phyloP scores from a whole-genome alignment of 2,113 vertebrate genomes.

The Aplodontia rufa region DNA sequence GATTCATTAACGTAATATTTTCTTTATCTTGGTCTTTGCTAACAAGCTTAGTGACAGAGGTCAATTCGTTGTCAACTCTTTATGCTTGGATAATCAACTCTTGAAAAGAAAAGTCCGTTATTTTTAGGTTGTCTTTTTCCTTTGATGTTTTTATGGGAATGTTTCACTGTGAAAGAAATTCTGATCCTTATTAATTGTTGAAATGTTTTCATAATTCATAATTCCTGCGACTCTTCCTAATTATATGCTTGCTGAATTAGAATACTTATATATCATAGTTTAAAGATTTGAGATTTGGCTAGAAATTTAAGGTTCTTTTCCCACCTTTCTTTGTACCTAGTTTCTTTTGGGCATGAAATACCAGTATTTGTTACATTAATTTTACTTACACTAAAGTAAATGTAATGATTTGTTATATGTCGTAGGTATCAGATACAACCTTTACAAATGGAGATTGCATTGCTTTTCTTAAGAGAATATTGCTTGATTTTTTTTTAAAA shows the following conservation, averaged over 20 bases:
- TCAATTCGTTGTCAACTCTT: constrained; percentile 15
- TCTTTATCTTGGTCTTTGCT: constrained; percentile 34
- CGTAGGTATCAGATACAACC: background rate
- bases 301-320: constrained; percentile 42
- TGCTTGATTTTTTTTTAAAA: background rate
- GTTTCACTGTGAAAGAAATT: constrained; percentile 22
- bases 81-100: constrained; percentile 20
- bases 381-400: constrained; percentile 19
- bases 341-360: constrained; percentile 4
- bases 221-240: background rate
- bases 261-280: background rate
- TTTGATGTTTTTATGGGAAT: constrained; percentile 35
- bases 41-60: background rate
- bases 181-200: constrained; percentile 46
- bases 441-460: constrained; percentile 40
- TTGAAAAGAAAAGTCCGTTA: constrained; percentile 26
- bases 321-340: background rate
- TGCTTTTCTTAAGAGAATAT: constrained; percentile 46
- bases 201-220: constrained; percentile 52
- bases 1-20: constrained; percentile 27
- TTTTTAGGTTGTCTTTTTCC: constrained; percentile 37
- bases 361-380: background rate
- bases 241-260: background rate
- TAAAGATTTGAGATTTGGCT: constrained; percentile 11
- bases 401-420: background rate